phyloP scores from a whole-genome alignment of 2,113 vertebrate species.

The Macquaria australasica region DNA sequence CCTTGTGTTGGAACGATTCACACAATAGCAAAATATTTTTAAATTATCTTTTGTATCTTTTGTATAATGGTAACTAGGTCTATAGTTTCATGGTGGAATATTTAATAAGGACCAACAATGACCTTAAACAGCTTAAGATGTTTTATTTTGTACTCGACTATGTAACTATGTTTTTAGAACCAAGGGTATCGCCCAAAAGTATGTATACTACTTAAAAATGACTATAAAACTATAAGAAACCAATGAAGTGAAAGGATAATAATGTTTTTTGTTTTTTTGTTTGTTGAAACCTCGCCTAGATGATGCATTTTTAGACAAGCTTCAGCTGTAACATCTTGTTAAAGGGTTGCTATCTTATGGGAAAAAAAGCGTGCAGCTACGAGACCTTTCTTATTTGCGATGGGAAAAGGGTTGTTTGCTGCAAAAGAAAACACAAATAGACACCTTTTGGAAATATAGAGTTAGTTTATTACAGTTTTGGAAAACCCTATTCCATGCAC shows the following conservation, averaged over 20 bases:
- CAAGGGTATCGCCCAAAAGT: too few relatives aligned
- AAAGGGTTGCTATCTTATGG: neutral
- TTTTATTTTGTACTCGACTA: neutral
- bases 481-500: too few relatives aligned
- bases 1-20: too few relatives aligned
- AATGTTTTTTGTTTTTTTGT: too few relatives aligned
- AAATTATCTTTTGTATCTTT: neutral
- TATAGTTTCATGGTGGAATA: neutral
- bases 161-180: too few relatives aligned
- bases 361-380: too few relatives aligned
- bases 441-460: neutral
- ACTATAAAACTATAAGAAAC: too few relatives aligned
- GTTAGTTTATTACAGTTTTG: too few relatives aligned
- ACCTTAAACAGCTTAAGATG: neutral
- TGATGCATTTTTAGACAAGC: neutral
- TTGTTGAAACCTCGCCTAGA: too few relatives aligned
- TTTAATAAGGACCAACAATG: neutral
- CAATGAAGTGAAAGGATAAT: too few relatives aligned
- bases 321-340: neutral
- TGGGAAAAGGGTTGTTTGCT: neutral
- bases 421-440: neutral
- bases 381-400: too few relatives aligned
- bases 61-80: neutral
- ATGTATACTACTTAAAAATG: too few relatives aligned
- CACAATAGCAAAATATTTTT: neutral